Base-by-base conservation (phyloP, 2,888 invertebrate genomes). In the Trichacis sp. region DNA sequence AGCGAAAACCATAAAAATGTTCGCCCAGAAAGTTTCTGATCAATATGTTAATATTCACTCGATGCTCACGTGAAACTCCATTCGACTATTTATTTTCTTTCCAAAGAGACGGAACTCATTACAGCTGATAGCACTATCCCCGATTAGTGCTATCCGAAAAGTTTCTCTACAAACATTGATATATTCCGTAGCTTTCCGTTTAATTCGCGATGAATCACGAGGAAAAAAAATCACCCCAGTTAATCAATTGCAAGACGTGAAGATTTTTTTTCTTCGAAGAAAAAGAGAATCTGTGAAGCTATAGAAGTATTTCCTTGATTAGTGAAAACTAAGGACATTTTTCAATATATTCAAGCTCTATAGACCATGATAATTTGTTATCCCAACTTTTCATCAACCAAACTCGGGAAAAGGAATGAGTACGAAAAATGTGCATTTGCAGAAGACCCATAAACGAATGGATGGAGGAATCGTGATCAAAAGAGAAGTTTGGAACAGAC, bases 401-500 rank as follows among this genome's bases (percentile, higher is more conserved):
- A 29, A 20, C 47, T n/a, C 38, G 14, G 14, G 38, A 45, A 53
- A 45, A 53, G 30, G 33, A 33, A 17, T 30, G 18, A 18, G 12
- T 12, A 36, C 30, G 29, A 1, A 38, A 15, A 51, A 40, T 38
- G 50, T 6, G 20, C 20, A 30, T 38, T 24, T 46, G 19, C 2
- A 19, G 52, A 58, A 52, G 42, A 19, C 30, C 15, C 47, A 20
- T 42, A 47, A 58, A 19, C 51, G 40, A 47, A 29, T 46, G 40
- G 30, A 20, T 40, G 19, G 47, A 30, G 40, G 30, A 52, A 58
- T 45, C 46, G 47, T 9, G 50, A 12, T 46, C 38, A 57, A 3
- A 40, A 57, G 51, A 38, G 50, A 49, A 51, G 24, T 46, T 46
- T 57, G 46, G 46, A 46, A 50, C 49, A 29, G 38, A 24, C 18